Evolutionary conservation across 2,797 vertebrate genomes (phyloP).

Genomic region (Salmo trutta): DNA sequence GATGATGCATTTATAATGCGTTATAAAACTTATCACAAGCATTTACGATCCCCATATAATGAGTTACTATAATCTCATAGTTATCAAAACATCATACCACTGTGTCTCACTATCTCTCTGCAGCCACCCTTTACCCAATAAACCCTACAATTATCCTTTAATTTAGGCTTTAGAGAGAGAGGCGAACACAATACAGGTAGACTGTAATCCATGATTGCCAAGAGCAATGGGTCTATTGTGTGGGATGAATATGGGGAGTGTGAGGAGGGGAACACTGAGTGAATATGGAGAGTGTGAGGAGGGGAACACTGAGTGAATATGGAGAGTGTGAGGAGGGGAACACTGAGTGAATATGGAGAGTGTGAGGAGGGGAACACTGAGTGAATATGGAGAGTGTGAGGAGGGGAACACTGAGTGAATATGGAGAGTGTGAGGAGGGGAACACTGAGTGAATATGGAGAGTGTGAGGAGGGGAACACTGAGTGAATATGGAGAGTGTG

Average conservation of each 20-base stretch:
- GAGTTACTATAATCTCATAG: too few relatives aligned
- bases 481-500: too few relatives aligned
- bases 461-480: too few relatives aligned
- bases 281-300: neutral
- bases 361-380: too few relatives aligned
- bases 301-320: neutral
- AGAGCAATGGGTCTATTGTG: neutral
- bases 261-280: neutral
- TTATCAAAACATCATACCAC: neutral
- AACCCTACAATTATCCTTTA: neutral
- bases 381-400: too few relatives aligned
- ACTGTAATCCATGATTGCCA: neutral
- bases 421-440: too few relatives aligned
- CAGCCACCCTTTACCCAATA: neutral
- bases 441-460: too few relatives aligned
- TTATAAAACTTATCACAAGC: neutral
- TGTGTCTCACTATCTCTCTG: neutral
- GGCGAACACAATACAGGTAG: conserved; percentile 1
- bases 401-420: too few relatives aligned
- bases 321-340: neutral
- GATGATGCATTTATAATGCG: neutral
- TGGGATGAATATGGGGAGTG: neutral
- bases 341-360: too few relatives aligned
- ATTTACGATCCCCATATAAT: neutral
- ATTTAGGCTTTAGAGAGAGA: neutral